phyloP scores from a whole-genome alignment of 1,140 invertebrate genomes.

The Thalassaphorura encarpata region DNA sequence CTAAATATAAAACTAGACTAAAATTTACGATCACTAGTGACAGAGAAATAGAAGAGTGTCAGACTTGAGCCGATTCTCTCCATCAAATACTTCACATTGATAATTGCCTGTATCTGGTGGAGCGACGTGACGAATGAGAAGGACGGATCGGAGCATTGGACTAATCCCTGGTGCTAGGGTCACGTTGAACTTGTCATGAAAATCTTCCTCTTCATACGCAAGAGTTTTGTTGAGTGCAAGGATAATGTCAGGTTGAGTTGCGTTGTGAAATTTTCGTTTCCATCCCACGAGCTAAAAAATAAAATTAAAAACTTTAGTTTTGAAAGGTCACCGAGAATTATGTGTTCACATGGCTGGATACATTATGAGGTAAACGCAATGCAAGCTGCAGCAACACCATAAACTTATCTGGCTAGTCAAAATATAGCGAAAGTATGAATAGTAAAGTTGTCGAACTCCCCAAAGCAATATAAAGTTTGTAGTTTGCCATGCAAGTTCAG shows the following conservation, averaged over 20 bases:
- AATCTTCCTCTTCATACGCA: conserved; percentile 28
- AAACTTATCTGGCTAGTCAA: no score
- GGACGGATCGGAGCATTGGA: conserved; percentile 29
- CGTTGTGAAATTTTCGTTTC: conserved; percentile 31
- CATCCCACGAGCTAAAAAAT: conserved; percentile 29
- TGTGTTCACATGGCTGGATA: no score
- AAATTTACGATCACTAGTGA: conserved; percentile 14
- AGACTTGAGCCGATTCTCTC: conserved; percentile 21
- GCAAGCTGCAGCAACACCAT: no score
- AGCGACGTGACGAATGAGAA: conserved; percentile 21
- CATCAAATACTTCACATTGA: conserved; percentile 31
- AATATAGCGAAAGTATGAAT: neutral
- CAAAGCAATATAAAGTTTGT: neutral
- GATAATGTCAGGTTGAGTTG: conserved; percentile 24
- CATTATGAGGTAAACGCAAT: no score
- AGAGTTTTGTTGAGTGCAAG: conserved; percentile 28
- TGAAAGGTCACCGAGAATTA: no score
- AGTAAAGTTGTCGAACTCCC: neutral
- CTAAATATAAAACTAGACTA: neutral
- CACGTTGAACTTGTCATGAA: conserved; percentile 33
- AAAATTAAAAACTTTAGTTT: no score
- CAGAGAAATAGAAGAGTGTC: conserved; percentile 32
- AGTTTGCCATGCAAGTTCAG: no score
- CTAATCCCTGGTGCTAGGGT: conserved; percentile 30
- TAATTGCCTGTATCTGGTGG: conserved; percentile 25